Evolutionary conservation across 2,797 vertebrate genomes (phyloP).

Genomic region (Characodon lateralis): DNA sequence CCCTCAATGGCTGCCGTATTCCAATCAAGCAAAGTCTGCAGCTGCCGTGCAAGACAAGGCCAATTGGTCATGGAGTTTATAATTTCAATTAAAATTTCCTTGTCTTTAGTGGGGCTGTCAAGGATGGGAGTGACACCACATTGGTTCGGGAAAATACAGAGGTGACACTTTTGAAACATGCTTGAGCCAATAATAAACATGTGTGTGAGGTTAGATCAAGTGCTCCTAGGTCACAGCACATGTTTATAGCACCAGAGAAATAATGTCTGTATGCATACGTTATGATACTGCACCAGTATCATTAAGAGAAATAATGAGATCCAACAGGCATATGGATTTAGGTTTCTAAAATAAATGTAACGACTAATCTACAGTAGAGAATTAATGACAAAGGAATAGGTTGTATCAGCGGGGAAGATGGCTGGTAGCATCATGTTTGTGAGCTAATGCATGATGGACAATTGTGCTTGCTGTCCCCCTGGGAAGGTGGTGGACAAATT

Average conservation of each 20-base stretch:
- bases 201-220: constrained; percentile 95
- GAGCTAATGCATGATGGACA: constrained; percentile 94
- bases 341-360: constrained; percentile 95
- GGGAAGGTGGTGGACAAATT: constrained; percentile 74
- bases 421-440: constrained; percentile 93
- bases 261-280: constrained; percentile 99
- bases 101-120: constrained; percentile 81
- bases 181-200: constrained; percentile 99
- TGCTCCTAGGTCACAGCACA: constrained; percentile 95
- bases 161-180: constrained; percentile 99
- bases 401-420: constrained; percentile 86
- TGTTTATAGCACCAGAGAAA: constrained; percentile 99
- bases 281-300: constrained; percentile 99
- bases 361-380: constrained; percentile 95
- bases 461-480: constrained; percentile 89
- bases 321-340: constrained; percentile 99
- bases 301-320: constrained; percentile 98
- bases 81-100: constrained; percentile 67
- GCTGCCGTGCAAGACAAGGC: constrained; percentile 71
- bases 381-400: constrained; percentile 92
- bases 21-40: constrained; percentile 73
- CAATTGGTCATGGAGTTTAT: constrained; percentile 67
- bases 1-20: constrained; percentile 73
- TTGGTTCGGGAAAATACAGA: constrained; percentile 95
- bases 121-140: constrained; percentile 84